Evolutionary conservation across 1,140 invertebrate genomes (phyloP).

Genomic region (Yoshiicerus persimilis): DNA sequence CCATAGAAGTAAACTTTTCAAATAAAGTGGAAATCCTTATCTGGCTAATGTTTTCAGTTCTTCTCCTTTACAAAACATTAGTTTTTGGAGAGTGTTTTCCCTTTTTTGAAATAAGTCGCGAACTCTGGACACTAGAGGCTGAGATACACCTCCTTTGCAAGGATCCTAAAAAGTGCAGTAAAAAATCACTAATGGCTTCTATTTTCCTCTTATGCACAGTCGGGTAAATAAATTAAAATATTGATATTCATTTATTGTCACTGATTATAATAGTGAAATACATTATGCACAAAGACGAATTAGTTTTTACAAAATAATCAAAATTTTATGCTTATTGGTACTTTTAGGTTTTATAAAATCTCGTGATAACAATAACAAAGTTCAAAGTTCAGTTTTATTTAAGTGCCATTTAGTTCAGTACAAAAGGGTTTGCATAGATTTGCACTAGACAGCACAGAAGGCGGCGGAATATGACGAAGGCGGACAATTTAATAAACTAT

Average conservation of each 20-base stretch:
- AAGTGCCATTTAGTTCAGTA: too few species aligned
- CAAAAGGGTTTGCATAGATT: too few species aligned
- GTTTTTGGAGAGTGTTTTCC: neutral
- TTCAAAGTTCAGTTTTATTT: too few species aligned
- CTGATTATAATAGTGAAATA: too few species aligned
- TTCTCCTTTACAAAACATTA: neutral
- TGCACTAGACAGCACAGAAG: too few species aligned
- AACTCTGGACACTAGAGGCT: neutral
- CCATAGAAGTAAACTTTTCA: neutral
- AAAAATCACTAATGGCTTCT: neutral
- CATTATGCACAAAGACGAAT: too few species aligned
- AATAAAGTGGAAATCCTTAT: neutral
- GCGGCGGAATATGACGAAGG: too few species aligned
- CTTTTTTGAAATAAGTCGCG: neutral
- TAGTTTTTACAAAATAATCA: neutral
- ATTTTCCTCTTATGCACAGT: neutral
- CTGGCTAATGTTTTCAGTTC: neutral
- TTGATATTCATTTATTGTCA: too few species aligned
- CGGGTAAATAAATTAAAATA: neutral
- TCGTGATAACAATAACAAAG: too few species aligned
- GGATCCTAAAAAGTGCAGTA: neutral
- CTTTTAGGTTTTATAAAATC: too few species aligned
- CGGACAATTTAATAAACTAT: too few species aligned
- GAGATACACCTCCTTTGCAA: neutral
- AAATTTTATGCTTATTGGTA: too few species aligned